Base-by-base conservation (phyloP, 2,113 vertebrate genomes). In the Melanostigma gelatinosum region DNA sequence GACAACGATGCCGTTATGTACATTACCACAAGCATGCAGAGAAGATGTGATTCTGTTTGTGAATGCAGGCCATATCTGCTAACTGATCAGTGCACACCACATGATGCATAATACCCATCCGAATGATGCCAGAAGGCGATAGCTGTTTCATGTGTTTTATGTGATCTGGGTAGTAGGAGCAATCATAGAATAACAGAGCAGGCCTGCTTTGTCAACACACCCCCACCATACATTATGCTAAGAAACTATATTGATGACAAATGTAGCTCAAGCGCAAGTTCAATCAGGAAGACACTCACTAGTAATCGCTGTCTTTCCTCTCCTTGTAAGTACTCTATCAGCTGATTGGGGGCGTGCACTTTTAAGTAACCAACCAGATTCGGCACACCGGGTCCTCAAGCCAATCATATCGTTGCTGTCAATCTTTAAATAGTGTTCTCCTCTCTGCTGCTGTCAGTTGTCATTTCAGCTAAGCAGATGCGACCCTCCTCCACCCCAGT, bases 81-180 rank as follows among this genome's bases (percentile, higher is more conserved):
- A 60, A 5, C 38, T 46, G 64, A 79, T 57, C 79, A 57, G 9
- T 40, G 27, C 3, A 15, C 15, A 34, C 29, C 22, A 16, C 44
- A 0, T 27, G 66, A 68, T 52, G 55, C 44, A 20, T 62, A 11
- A 24, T n/a, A 29, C 9, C 36, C 11, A 34, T 69, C 20, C 64
- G 58, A 68, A 27, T 62, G 44, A 63, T 24, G 22, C 52, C 12
- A n/a, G 20, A 54, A 54, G 22, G 52, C 52, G 9, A 67, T 9
- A 11, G 13, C 29, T 18, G 29, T 67, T 54, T 78, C 24, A 72
- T 69, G n/a, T 58, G 70, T 75, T 81, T 73, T 4, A 20, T 83
- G 57, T 71, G 63, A 77, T 89, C 64, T 27, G 40, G 63, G 32
- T 34, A 16, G 24, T 15, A 29, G 64, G 71, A 22, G 32, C 36